These are phyloP conservation scores for Pycnomerus fuliginosus DNA, from an alignment of 2,888 invertebrate genomes.

Conservation along the genomic window DNA sequence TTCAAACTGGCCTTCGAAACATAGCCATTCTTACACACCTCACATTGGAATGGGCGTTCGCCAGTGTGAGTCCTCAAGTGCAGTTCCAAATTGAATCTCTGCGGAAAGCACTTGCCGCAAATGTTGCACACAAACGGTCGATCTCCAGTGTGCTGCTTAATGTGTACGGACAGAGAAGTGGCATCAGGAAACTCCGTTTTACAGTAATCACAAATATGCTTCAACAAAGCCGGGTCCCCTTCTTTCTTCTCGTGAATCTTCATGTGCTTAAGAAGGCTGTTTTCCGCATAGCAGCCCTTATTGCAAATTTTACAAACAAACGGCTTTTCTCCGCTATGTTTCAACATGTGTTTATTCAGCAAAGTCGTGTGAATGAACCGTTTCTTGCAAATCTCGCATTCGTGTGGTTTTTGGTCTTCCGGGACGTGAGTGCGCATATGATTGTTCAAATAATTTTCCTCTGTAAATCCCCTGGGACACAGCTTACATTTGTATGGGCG, in stretches of 20 bases:
- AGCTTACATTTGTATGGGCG: slow-evolving; percentile 52
- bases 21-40: slow-evolving; percentile 53
- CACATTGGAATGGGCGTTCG: slow-evolving; percentile 52
- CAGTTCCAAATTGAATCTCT: slow-evolving; percentile 51
- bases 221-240: slow-evolving; percentile 51
- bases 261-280: slow-evolving; percentile 53
- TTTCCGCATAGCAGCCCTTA: slow-evolving; percentile 52
- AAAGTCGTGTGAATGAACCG: slow-evolving; percentile 53
- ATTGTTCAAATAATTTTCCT: slow-evolving; percentile 53
- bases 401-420: slow-evolving; percentile 54
- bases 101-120: slow-evolving; percentile 53
- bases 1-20: slow-evolving; percentile 53
- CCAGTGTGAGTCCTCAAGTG: slow-evolving; percentile 53
- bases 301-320: slow-evolving; percentile 53
- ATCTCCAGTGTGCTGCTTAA: slow-evolving; percentile 53
- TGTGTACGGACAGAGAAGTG: slow-evolving; percentile 48
- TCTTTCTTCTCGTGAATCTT: slow-evolving; percentile 54
- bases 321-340: slow-evolving; percentile 54
- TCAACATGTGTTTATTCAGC: slow-evolving; percentile 53
- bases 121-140: slow-evolving; percentile 52
- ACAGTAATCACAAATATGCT: slow-evolving; percentile 54
- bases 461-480: slow-evolving; percentile 51
- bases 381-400: slow-evolving; percentile 53
- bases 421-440: slow-evolving; percentile 50
- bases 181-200: slow-evolving; percentile 51